A percentile compares a stretch with the other conserved stretches of the same genome.
Evolutionary conservation across 2,797 vertebrate genomes (phyloP).

Genomic region (Merluccius polli): DNA sequence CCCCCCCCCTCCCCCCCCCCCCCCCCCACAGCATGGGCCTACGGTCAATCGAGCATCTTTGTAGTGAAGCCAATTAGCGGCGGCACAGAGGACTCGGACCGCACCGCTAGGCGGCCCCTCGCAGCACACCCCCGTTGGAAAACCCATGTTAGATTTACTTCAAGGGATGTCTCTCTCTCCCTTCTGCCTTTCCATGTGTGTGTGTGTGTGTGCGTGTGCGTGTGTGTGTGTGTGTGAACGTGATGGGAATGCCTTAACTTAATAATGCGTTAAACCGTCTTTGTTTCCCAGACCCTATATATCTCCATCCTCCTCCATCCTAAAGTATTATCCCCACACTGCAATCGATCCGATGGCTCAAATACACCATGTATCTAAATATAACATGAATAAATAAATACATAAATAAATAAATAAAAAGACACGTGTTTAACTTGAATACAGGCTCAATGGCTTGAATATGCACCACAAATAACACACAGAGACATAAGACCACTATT

Average conservation of each 20-base stretch:
- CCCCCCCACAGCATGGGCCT: background rate
- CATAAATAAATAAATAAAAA: background rate
- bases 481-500: background rate
- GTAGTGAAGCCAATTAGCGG: background rate
- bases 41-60: background rate
- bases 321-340: background rate
- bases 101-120: no score
- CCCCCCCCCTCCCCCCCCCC: no score
- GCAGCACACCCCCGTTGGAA: background rate
- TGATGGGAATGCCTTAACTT: background rate
- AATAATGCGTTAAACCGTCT: background rate
- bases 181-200: background rate
- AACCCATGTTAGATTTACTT: background rate
- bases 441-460: background rate
- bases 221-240: background rate
- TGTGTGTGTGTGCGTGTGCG: conserved; percentile 2
- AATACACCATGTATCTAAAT: background rate
- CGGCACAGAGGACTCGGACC: no score
- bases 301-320: background rate
- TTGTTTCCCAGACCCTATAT: background rate
- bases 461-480: background rate
- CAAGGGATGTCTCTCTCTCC: background rate
- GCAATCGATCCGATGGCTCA: background rate
- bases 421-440: background rate
- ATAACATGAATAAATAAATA: no score